Evolutionary conservation across 2,113 vertebrate genomes (phyloP).

Genomic region (Pionites leucogaster): DNA sequence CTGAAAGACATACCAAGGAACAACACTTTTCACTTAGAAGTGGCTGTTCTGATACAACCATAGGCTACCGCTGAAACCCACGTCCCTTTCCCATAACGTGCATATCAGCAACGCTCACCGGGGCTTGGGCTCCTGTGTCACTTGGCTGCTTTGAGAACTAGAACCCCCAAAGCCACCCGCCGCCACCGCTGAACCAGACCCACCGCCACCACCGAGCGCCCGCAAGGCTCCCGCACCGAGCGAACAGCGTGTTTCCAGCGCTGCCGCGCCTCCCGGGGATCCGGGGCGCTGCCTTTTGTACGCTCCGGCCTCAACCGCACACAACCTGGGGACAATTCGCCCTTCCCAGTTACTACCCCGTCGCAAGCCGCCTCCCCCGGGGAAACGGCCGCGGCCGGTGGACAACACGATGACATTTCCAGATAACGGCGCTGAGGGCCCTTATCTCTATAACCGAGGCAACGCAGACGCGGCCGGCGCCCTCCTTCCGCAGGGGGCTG

Average conservation of each 20-base stretch:
- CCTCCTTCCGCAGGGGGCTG: neutral
- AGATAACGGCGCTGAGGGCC: neutral
- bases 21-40: rapidly evolving
- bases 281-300: neutral
- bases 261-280: rapidly evolving
- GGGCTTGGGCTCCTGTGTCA: rapidly evolving
- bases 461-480: neutral
- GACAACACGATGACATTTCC: rapidly evolving
- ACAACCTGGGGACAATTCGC: rapidly evolving
- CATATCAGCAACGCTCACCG: rapidly evolving
- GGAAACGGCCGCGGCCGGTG: neutral
- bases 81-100: rapidly evolving
- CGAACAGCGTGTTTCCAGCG: rapidly evolving
- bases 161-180: rapidly evolving
- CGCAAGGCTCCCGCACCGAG: neutral
- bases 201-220: rapidly evolving
- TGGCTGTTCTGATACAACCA: rapidly evolving
- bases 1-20: rapidly evolving
- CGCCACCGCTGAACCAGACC: rapidly evolving
- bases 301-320: rapidly evolving
- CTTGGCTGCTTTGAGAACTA: rapidly evolving
- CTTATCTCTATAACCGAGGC: neutral
- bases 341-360: rapidly evolving
- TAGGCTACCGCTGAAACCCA: neutral
- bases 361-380: neutral